Percentiles rank a stretch among this genome's conserved stretches.
phyloP scores from a whole-genome alignment of 2,888 invertebrate species.

The Xestoiulus laeticollis region DNA sequence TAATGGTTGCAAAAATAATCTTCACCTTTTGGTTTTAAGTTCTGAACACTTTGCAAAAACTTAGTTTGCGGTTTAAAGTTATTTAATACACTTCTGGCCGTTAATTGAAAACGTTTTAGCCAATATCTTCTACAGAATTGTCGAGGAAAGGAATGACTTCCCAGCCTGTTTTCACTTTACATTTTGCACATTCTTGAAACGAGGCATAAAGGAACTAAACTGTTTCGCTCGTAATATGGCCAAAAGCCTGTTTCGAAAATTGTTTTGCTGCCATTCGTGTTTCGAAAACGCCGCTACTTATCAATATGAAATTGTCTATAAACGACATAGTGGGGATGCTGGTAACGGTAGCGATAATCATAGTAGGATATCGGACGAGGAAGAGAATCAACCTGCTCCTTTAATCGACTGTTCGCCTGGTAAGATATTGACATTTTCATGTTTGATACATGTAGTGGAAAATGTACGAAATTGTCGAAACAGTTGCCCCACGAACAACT shows the following conservation, averaged over 20 bases:
- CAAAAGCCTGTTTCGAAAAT: background rate
- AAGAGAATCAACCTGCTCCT: background rate
- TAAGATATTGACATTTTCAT: background rate
- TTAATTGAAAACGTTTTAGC: background rate
- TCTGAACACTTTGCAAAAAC: background rate
- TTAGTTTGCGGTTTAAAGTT: background rate
- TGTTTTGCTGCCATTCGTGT: slow-evolving; percentile 42
- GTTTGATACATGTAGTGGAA: background rate
- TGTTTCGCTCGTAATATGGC: background rate
- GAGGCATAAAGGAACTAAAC: background rate
- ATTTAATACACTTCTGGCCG: too few relatives aligned
- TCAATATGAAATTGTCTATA: slow-evolving; percentile 46
- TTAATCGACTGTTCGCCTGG: slow-evolving; percentile 36
- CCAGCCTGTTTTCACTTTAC: background rate
- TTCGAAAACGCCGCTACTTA: slow-evolving; percentile 31
- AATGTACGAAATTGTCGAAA: background rate
- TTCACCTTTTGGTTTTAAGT: background rate
- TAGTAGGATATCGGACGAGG: background rate
- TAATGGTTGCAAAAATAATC: slow-evolving; percentile 21
- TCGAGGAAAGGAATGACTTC: background rate
- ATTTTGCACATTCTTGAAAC: background rate
- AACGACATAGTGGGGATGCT: slow-evolving; percentile 7
- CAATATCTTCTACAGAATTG: background rate
- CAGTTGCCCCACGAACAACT: background rate
- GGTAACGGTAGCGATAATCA: background rate